These are phyloP conservation scores for Sebastes schlegelii DNA, from an alignment of 2,113 vertebrate species.

Conservation along the genomic window DNA sequence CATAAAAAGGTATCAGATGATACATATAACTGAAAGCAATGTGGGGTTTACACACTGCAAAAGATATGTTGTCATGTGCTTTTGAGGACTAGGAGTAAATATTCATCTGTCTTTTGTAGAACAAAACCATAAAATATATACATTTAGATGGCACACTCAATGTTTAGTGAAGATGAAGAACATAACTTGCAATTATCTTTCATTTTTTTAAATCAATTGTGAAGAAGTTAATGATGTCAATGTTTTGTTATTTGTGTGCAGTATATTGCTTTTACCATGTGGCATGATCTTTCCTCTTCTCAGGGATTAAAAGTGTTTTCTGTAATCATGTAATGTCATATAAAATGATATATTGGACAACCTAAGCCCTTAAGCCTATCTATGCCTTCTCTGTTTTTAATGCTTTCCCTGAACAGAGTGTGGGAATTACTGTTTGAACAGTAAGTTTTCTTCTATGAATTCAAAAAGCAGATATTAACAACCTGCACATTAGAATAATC, in stretches of 20 bases:
- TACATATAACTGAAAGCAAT: not conserved
- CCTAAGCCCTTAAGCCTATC: constrained; percentile 51
- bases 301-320: constrained; percentile 7
- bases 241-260: not conserved
- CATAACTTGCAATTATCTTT: not conserved
- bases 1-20: not conserved
- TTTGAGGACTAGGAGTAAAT: not conserved
- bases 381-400: constrained; percentile 69
- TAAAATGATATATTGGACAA: constrained; percentile 30
- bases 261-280: constrained; percentile 11
- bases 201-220: not conserved
- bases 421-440: constrained; percentile 97
- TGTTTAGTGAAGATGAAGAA: not conserved
- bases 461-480: not conserved
- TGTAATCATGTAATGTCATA: constrained; percentile 24
- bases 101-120: not conserved
- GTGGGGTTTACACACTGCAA: not conserved
- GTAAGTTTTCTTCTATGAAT: constrained; percentile 86
- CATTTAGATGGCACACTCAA: not conserved
- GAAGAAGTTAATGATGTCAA: not conserved
- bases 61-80: not conserved
- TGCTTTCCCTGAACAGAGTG: constrained; percentile 91
- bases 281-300: not conserved
- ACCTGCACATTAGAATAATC: not conserved
- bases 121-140: not conserved